phyloP scores from a whole-genome alignment of 2,113 vertebrate species.

The Sinosuthora webbiana region DNA sequence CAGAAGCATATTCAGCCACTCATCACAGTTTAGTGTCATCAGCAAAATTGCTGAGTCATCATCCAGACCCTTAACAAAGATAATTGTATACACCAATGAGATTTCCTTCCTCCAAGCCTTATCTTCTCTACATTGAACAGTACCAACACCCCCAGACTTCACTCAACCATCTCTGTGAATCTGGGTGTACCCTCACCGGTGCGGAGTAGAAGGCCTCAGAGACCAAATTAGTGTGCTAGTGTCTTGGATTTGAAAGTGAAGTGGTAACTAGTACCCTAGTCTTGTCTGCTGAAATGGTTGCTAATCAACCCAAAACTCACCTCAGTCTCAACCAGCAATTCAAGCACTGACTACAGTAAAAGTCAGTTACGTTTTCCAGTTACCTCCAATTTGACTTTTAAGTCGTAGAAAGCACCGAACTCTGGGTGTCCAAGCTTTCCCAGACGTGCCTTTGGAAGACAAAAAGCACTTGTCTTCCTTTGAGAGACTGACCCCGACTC shows the following conservation, averaged over 20 bases:
- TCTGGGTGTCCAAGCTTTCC: background rate
- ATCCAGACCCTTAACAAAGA: background rate
- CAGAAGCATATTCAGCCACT: background rate
- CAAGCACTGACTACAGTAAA: background rate
- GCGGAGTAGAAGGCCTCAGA: background rate
- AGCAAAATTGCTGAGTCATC: background rate
- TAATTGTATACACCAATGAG: background rate
- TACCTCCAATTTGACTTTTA: background rate
- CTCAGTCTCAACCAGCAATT: background rate
- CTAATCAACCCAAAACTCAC: background rate
- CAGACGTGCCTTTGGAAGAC: background rate
- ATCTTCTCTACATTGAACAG: background rate
- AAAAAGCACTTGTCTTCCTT: background rate
- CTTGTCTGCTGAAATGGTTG: background rate
- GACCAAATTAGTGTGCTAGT: no score
- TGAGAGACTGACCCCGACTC: background rate
- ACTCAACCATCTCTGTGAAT: background rate
- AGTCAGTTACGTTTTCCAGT: background rate
- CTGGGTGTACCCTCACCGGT: background rate
- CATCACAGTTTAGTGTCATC: background rate
- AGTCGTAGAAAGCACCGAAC: background rate
- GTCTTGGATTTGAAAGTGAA: background rate
- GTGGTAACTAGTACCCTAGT: background rate
- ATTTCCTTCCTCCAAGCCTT: background rate
- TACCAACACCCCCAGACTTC: background rate